Conservation (phyloP, 2,888 invertebrate species). For the Plebejus anna region DNA sequence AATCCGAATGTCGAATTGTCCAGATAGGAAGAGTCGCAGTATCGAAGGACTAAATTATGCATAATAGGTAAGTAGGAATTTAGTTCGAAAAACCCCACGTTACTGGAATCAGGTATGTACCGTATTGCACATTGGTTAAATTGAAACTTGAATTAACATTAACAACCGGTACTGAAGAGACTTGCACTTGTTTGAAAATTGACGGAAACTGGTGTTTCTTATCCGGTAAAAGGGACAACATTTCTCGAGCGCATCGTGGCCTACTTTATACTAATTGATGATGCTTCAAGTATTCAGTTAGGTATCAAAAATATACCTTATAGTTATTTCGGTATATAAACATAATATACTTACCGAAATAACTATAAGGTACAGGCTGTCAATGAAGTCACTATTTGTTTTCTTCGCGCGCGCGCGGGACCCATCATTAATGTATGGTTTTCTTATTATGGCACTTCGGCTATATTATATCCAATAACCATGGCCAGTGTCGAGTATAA, state of each 20-base stretch:
- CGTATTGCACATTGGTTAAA: slow-evolving; percentile 2
- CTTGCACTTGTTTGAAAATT: slow-evolving; percentile 22
- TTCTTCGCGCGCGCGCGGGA: too few species aligned
- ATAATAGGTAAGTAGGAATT: neutral
- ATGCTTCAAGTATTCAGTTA: neutral
- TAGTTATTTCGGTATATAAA: too few species aligned
- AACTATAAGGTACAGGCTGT: too few species aligned
- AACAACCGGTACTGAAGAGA: slow-evolving; percentile 1
- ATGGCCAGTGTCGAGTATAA: too few species aligned
- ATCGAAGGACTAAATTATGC: too few species aligned
- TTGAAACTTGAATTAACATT: neutral
- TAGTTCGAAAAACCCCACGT: neutral
- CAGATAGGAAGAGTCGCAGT: too few species aligned
- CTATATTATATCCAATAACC: too few species aligned
- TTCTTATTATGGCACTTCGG: too few species aligned
- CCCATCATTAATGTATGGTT: too few species aligned
- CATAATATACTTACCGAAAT: too few species aligned
- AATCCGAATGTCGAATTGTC: too few species aligned
- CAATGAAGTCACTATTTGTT: too few species aligned
- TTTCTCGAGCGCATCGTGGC: slow-evolving; percentile 13
- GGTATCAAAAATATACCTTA: neutral
- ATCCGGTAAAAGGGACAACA: slow-evolving; percentile 16
- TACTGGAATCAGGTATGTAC: neutral
- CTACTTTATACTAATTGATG: neutral
- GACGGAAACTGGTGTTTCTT: slow-evolving; percentile 22